These are phyloP conservation scores for Struthio camelus DNA, from an alignment of 2,113 vertebrate genomes.

Conservation along the genomic window DNA sequence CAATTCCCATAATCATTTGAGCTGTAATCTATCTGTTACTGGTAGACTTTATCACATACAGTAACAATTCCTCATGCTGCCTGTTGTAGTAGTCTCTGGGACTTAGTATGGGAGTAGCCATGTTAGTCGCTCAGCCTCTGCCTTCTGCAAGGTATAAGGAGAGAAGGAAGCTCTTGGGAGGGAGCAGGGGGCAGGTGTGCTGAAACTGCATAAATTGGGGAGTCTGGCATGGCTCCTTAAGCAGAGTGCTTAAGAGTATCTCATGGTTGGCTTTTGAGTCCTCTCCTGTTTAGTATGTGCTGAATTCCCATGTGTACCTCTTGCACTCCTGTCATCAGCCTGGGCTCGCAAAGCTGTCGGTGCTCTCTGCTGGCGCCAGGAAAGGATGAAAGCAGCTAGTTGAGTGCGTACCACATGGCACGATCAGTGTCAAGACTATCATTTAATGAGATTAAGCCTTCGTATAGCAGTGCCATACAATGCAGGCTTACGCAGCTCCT, in stretches of 20 bases:
- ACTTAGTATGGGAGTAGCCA: neutral
- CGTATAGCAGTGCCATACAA: neutral
- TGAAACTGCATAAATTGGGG: neutral
- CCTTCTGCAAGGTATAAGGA: neutral
- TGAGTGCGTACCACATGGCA: neutral
- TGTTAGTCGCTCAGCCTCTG: neutral
- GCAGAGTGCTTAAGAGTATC: too few species aligned
- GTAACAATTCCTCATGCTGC: neutral
- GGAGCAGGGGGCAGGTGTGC: neutral
- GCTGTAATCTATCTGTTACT: neutral
- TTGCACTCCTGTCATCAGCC: neutral
- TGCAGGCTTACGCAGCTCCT: neutral
- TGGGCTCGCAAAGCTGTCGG: neutral
- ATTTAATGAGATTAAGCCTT: neutral
- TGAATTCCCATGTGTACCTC: neutral
- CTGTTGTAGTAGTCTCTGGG: neutral
- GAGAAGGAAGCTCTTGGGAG: neutral
- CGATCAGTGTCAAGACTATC: neutral
- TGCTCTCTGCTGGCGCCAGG: neutral
- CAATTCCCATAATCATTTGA: neutral
- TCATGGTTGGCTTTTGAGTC: fast-evolving
- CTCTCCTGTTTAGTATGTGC: neutral
- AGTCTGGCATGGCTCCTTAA: neutral
- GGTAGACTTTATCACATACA: neutral
- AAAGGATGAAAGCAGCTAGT: neutral